Evolutionary conservation across 2,797 vertebrate species (phyloP).

Genomic region (Mycteria americana): DNA sequence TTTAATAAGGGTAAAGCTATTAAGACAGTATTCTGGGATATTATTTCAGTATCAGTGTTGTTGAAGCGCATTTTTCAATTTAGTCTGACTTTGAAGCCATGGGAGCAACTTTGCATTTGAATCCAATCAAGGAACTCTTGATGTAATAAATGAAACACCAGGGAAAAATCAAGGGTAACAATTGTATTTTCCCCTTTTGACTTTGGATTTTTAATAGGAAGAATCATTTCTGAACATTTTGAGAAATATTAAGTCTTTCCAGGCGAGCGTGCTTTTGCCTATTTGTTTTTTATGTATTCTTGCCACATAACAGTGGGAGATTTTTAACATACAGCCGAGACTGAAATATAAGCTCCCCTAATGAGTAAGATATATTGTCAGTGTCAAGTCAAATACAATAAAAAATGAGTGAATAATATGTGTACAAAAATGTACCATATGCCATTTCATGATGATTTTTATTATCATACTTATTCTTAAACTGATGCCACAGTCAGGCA

Average conservation of each 20-base stretch:
- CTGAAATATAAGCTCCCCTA: slow-evolving; percentile 64
- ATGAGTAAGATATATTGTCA: slow-evolving; percentile 63
- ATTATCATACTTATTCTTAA: slow-evolving; percentile 15
- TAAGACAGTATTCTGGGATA: slow-evolving; percentile 13
- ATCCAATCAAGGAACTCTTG: slow-evolving; percentile 61
- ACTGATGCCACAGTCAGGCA: slow-evolving; percentile 16
- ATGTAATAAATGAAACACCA: slow-evolving; percentile 64
- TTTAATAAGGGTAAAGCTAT: slow-evolving; percentile 29
- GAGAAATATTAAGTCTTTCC: slow-evolving; percentile 26
- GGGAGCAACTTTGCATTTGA: slow-evolving; percentile 64
- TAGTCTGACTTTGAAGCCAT: slow-evolving; percentile 61
- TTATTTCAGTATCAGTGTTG: slow-evolving; percentile 51
- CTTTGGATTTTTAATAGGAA: slow-evolving; percentile 53
- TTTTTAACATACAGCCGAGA: slow-evolving; percentile 64
- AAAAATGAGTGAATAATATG: slow-evolving; percentile 58
- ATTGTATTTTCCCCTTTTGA: slow-evolving; percentile 60
- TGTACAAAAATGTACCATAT: slow-evolving; percentile 52
- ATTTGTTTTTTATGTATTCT: slow-evolving; percentile 41
- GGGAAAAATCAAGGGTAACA: slow-evolving; percentile 62
- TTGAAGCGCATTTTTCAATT: slow-evolving; percentile 50
- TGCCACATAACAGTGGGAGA: slow-evolving; percentile 49
- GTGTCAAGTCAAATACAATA: slow-evolving; percentile 65
- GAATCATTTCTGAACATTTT: slow-evolving; percentile 34
- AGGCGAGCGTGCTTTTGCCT: neutral
- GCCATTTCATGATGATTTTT: slow-evolving; percentile 22